phyloP scores from a whole-genome alignment of 2,888 invertebrate species.

The Pedicia rivosa region DNA sequence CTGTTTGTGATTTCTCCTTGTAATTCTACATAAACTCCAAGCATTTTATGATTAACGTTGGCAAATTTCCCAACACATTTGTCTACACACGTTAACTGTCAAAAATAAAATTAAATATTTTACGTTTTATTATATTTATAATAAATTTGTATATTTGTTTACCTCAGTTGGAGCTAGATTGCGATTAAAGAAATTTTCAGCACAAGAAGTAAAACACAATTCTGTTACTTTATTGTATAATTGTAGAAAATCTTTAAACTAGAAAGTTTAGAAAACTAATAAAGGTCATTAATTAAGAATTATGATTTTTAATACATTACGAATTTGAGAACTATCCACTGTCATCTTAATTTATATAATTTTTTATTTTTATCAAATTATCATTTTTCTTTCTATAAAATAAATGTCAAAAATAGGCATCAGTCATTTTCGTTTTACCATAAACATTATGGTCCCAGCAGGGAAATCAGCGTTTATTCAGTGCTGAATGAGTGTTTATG shows the following conservation, averaged over 20 bases:
- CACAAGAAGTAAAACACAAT: conserved; percentile 26
- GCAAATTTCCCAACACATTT: conserved; percentile 28
- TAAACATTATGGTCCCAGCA: too few relatives aligned
- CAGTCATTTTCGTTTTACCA: too few relatives aligned
- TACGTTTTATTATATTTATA: not conserved
- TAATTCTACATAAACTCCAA: conserved; percentile 28
- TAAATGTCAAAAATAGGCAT: too few relatives aligned
- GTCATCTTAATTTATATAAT: too few relatives aligned
- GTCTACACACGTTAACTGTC: conserved; percentile 23
- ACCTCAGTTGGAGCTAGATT: conserved; percentile 19
- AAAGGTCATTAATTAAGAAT: not conserved
- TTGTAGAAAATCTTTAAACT: conserved; percentile 29
- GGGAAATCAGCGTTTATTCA: too few relatives aligned
- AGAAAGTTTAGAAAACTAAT: conserved; percentile 5
- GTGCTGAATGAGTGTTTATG: too few relatives aligned
- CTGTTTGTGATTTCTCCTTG: conserved; percentile 25
- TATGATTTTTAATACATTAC: conserved; percentile 6
- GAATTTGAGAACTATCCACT: conserved; percentile 7
- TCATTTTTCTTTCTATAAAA: too few relatives aligned
- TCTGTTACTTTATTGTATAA: conserved; percentile 31
- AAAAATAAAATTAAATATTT: not conserved
- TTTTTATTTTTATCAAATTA: too few relatives aligned
- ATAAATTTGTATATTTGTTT: too few relatives aligned
- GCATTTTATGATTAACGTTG: conserved; percentile 28
- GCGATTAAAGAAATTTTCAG: conserved; percentile 23